Evolutionary conservation across 2,888 invertebrate genomes (phyloP).

Genomic region (Andrena minutula): DNA sequence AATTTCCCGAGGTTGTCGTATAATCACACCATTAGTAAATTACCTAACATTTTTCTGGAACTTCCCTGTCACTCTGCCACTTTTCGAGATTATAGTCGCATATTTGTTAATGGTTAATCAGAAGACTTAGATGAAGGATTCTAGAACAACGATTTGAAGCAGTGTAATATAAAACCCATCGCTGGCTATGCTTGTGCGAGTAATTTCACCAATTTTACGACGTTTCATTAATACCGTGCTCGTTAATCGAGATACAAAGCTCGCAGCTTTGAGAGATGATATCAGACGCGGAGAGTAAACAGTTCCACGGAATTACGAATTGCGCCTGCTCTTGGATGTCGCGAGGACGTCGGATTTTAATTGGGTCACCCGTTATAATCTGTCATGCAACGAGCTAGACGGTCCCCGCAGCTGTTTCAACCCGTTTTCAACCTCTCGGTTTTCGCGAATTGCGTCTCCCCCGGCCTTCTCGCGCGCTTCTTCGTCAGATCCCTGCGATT

Average conservation of each 20-base stretch:
- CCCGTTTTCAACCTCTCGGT: slow-evolving; percentile 58
- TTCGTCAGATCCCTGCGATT: slow-evolving; percentile 47
- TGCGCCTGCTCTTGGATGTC: slow-evolving; percentile 18
- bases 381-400: slow-evolving; percentile 75
- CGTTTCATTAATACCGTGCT: slow-evolving; percentile 5
- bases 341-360: slow-evolving; percentile 73
- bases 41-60: slow-evolving; percentile 8
- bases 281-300: slow-evolving; percentile 41
- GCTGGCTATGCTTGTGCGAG: not conserved
- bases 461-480: slow-evolving; percentile 40
- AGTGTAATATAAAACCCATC: not conserved
- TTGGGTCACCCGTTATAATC: slow-evolving; percentile 81
- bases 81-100: not conserved
- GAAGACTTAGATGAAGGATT: too few relatives aligned
- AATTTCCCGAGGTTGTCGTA: slow-evolving; percentile 36
- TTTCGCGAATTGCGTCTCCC: slow-evolving; percentile 53
- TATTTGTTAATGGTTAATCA: too few relatives aligned
- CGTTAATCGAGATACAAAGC: not conserved
- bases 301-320: slow-evolving; percentile 44
- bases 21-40: slow-evolving; percentile 38
- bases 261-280: slow-evolving; percentile 1
- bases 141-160: not conserved
- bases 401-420: slow-evolving; percentile 72
- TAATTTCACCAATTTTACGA: not conserved
- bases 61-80: not conserved